These are phyloP conservation scores for Drosophila guanche DNA, from an alignment of 1,140 invertebrate species.

Conservation along the genomic window DNA sequence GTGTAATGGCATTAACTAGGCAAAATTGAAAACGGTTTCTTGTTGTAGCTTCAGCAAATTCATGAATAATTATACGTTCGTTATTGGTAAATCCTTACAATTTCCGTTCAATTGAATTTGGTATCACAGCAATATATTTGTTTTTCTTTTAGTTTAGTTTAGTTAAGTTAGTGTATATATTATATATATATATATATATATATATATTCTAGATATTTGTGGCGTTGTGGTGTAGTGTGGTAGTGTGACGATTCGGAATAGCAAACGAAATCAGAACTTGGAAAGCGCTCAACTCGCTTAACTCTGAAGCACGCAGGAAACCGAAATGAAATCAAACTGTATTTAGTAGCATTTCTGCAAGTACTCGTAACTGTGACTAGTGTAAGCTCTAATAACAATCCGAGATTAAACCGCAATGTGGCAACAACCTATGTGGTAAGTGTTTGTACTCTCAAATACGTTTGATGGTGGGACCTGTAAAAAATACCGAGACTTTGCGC, in stretches of 20 bases:
- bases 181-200: conserved; percentile 1
- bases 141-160: conserved; percentile 31
- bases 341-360: too few species aligned
- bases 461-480: conserved; percentile 82
- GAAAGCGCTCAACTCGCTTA: background rate
- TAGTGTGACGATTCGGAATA: conserved; percentile 27
- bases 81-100: conserved; percentile 66
- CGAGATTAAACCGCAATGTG: conserved; percentile 22
- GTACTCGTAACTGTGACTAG: too few species aligned
- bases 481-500: conserved; percentile 83
- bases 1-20: conserved; percentile 16
- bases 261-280: conserved; percentile 16
- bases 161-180: conserved; percentile 33
- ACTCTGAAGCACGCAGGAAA: conserved; percentile 15
- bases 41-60: conserved; percentile 58
- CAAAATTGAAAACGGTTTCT: conserved; percentile 29
- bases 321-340: conserved; percentile 15
- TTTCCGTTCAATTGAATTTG: conserved; percentile 76
- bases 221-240: background rate
- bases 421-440: conserved; percentile 48
- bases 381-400: background rate
- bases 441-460: conserved; percentile 83
- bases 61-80: conserved; percentile 37
- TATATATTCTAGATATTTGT: too few species aligned
- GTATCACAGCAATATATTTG: conserved; percentile 82